Evolutionary conservation across 64 coral and sea anemone species (phyloP), one percentile per base, ranked within the genome.

Genomic region (Cladopsammia gracilis): DNA sequence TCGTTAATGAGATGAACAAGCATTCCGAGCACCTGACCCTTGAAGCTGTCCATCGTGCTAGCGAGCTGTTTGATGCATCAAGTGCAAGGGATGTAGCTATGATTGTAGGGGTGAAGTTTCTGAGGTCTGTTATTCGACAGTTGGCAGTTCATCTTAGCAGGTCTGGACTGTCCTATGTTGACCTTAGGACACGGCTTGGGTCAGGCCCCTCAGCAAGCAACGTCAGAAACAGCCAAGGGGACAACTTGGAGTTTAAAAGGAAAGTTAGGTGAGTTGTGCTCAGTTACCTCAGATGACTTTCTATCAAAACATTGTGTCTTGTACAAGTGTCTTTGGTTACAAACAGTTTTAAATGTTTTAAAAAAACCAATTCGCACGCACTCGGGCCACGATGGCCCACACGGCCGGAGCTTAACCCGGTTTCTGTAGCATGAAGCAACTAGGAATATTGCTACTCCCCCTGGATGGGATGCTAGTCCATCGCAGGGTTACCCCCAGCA

Each of bases 71-170:
- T 1, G 20, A 56, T 20, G 19, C 82, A 9, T 14, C 62, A 5
- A 70, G 74, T 12, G 58, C 88, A 12, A 79, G 82, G 8, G 86
- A 75, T 56, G 25, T 91, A 11, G 76, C 96, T 42, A 90, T 94
- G 16, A 76, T 79, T 48, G 96, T 98, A 20, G 96, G 96, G 0
- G 18, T 94, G 15, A 81, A 78, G 62, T 98, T 98, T 70, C 46
- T 98, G 82, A 90, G 96, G 23, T 92, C 96, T n/a, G 96, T 98
- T 19, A 86, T 98, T 22, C 88, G 96, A 6, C 96, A 98, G 48
- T 88, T 98, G 92, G 86, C 96, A 0, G 76, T 94, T 16, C 96
- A 98, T 76, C 96, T 98, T 24, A 98, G 96, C 20, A 76, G 93
- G 61, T 94, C 92, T 78, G 89, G 92, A 19, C 34, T 98, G 43